phyloP scores from a whole-genome alignment of 2,113 vertebrate species.

The Barbus barbus region DNA sequence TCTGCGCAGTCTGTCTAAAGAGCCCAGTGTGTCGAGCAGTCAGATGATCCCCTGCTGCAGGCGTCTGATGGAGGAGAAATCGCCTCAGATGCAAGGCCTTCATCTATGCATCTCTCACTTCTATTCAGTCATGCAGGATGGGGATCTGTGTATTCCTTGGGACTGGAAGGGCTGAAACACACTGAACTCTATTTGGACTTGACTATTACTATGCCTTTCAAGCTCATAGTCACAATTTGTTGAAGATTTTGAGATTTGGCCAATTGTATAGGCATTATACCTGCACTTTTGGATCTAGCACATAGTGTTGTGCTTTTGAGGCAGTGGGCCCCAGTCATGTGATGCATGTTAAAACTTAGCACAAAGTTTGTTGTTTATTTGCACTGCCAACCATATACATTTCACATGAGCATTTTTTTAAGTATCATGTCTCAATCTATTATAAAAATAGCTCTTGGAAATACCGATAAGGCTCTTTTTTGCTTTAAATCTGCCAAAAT shows the following conservation, averaged over 20 bases:
- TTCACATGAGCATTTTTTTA: no score
- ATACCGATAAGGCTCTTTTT: background rate
- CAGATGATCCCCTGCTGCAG: conserved; percentile 90
- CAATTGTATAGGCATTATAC: background rate
- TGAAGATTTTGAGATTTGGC: background rate
- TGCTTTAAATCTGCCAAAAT: background rate
- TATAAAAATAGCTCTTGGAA: background rate
- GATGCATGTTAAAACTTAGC: background rate
- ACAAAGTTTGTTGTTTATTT: background rate
- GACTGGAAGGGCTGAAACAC: conserved; percentile 85
- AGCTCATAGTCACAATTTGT: background rate
- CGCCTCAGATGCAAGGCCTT: conserved; percentile 82
- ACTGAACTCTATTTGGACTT: background rate
- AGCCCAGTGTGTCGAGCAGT: conserved; percentile 84
- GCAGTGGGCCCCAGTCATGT: background rate
- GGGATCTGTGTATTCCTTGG: conserved; percentile 95
- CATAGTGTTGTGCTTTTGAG: background rate
- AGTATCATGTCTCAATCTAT: no score
- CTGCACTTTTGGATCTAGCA: conserved; percentile 32
- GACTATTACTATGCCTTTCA: background rate
- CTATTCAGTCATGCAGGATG: conserved; percentile 94
- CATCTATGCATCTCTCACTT: conserved; percentile 88
- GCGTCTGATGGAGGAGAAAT: conserved; percentile 77
- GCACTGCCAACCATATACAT: background rate
- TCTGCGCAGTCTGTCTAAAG: conserved; percentile 85